phyloP scores from a whole-genome alignment of 2,888 invertebrate species.

The Sphinx pinastri region DNA sequence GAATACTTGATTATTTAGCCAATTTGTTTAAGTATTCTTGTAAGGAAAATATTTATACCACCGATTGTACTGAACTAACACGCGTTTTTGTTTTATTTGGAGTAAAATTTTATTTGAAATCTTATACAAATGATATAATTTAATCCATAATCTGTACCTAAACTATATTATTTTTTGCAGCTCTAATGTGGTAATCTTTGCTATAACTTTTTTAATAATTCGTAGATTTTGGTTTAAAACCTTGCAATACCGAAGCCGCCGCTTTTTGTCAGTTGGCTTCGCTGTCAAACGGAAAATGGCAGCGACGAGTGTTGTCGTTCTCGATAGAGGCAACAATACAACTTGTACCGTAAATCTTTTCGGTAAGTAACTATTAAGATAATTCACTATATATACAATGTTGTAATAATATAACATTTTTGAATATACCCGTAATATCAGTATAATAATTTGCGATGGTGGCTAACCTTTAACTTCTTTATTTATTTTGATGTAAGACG shows the following conservation, averaged over 20 bases:
- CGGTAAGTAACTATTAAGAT: slow-evolving; percentile 86
- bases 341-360: slow-evolving; percentile 98
- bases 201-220: background rate
- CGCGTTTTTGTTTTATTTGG: too few relatives aligned
- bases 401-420: slow-evolving; percentile 29
- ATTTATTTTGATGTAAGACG: slow-evolving; percentile 66
- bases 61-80: too few relatives aligned
- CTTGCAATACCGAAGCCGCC: slow-evolving; percentile 23
- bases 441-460: slow-evolving; percentile 36
- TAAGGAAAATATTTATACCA: too few relatives aligned
- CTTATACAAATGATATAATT: background rate
- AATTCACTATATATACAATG: slow-evolving; percentile 33
- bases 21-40: too few relatives aligned
- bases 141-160: background rate
- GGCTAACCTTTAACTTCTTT: slow-evolving; percentile 68
- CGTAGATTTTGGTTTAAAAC: slow-evolving; percentile 3
- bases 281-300: slow-evolving; percentile 86
- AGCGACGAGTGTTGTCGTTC: slow-evolving; percentile 97
- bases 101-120: too few relatives aligned
- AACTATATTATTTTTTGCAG: background rate
- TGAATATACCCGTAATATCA: slow-evolving; percentile 10
- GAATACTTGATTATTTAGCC: too few relatives aligned
- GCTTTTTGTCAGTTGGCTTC: slow-evolving; percentile 71
- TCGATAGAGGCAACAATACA: slow-evolving; percentile 97
- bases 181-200: background rate